Evolutionary conservation across 2,888 invertebrate species (phyloP).

Genomic region (Ectropis crepuscularia): DNA sequence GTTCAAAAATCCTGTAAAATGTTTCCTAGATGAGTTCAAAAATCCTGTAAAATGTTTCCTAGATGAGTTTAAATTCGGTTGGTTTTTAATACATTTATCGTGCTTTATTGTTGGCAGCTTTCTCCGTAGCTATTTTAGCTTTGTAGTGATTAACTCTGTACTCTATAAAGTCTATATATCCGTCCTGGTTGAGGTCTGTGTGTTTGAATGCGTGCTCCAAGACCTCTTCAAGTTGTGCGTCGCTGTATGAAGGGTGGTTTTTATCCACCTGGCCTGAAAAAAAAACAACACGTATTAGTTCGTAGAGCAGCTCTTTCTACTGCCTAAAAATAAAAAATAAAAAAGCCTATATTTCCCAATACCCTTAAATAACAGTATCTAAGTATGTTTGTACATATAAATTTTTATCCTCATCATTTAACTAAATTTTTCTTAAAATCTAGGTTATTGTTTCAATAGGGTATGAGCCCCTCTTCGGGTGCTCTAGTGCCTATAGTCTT

Average conservation of each 20-base stretch:
- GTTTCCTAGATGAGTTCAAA: neutral
- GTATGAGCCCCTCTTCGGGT: too few species aligned
- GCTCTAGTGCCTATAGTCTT: too few species aligned
- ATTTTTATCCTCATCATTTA: too few species aligned
- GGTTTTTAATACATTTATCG: neutral
- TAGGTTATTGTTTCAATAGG: too few species aligned
- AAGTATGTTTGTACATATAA: too few species aligned
- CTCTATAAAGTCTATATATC: slow-evolving; percentile 88
- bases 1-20: too few species aligned
- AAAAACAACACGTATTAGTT: slow-evolving; percentile 11
- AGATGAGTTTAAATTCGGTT: neutral
- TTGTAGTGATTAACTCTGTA: slow-evolving; percentile 71
- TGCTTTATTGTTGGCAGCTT: neutral
- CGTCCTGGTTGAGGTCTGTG: slow-evolving; percentile 90
- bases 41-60: neutral
- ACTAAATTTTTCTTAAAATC: too few species aligned
- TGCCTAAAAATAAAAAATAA: too few species aligned
- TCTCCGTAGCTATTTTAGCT: slow-evolving; percentile 50
- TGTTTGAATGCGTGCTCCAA: slow-evolving; percentile 87
- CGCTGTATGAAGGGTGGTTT: slow-evolving; percentile 71
- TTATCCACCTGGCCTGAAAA: slow-evolving; percentile 71
- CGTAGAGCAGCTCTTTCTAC: too few species aligned
- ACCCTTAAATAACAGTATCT: too few species aligned
- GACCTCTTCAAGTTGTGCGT: slow-evolving; percentile 80
- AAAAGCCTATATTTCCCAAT: too few species aligned